Percentiles rank a stretch among this genome's conserved stretches.
phyloP scores from a whole-genome alignment of 2,797 vertebrate genomes.

The Buceros bicornis region DNA sequence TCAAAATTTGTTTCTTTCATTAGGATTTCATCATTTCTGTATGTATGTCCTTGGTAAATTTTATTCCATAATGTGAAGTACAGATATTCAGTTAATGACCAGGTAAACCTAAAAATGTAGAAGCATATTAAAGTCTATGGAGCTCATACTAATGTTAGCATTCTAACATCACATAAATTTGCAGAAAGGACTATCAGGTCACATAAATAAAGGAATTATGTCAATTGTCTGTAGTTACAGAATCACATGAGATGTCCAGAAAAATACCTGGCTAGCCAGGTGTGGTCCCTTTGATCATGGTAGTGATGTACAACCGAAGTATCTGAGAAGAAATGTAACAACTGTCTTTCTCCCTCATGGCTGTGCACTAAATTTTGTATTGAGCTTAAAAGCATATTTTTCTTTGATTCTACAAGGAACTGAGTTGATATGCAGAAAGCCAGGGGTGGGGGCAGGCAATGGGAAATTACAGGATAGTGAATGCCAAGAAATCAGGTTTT shows the following conservation, averaged over 20 bases:
- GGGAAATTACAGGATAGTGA: rapidly evolving
- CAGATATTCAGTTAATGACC: neutral
- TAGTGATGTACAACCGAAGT: neutral
- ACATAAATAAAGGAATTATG: neutral
- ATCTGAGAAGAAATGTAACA: neutral
- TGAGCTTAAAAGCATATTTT: neutral
- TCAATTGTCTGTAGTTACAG: neutral
- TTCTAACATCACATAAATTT: neutral
- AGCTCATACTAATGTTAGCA: neutral
- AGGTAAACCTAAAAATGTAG: neutral
- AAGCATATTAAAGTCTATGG: neutral
- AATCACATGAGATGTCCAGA: neutral
- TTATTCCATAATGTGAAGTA: neutral
- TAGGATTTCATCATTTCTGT: neutral
- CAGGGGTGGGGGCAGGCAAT: neutral
- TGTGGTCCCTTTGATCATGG: neutral
- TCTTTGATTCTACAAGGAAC: neutral
- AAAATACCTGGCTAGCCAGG: neutral
- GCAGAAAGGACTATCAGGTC: neutral
- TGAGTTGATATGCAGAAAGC: neutral
- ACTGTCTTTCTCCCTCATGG: neutral
- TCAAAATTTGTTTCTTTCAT: neutral
- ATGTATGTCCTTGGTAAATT: neutral
- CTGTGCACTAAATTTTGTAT: neutral
- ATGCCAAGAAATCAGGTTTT: neutral